Base-by-base conservation (phyloP, 2,113 vertebrate genomes). In the Lagopus leucura region DNA sequence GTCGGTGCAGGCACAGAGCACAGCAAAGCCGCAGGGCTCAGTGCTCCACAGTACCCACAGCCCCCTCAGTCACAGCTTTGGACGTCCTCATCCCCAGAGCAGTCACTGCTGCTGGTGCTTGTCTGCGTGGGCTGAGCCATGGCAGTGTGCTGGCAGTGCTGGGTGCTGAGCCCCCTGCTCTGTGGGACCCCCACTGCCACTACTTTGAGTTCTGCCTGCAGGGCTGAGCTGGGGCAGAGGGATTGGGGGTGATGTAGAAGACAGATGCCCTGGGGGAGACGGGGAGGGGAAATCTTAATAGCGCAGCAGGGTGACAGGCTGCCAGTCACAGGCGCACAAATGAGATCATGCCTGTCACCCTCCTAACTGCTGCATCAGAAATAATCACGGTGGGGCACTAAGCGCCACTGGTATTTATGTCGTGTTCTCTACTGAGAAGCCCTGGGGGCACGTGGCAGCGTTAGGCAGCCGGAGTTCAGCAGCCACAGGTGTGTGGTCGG, bases 231-330 rank as follows among this genome's bases (percentile, higher is more conserved):
- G 42, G 71, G 58, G 87, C 19, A 60, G 70, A 36, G 60, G 88
- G 85, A 63, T 40, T 63, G 52, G 47, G 72, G 48, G 89, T 93
- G 77, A 89, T 92, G 94, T 76, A 83, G 94, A 42, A 97, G 97
- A 96, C 96, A 96, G 96, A 43, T 85, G 93, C 97, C 97, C 94
- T 94, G 88, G 96, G 96, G 94, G 93, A 81, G 88, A 86, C 15
- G 57, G 64, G 90, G 85, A 92, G 83, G 88, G 89, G 92, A 94
- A 86, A 78, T 95, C 71, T 87, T 96, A 95, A 96, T 86, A 40
- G 94, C 66, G 73, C 72, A 2, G 48, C 79, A 32, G 22, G 93
- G 94, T 97, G 96, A 97, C 96, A 96, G 97, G 76, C 95, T 97
- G 95, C 97, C 96, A 96, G 85, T 97, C 97, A 95, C 87, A 14